Evolutionary conservation across 2,888 invertebrate species (phyloP).

Genomic region (Athetis lepigone): DNA sequence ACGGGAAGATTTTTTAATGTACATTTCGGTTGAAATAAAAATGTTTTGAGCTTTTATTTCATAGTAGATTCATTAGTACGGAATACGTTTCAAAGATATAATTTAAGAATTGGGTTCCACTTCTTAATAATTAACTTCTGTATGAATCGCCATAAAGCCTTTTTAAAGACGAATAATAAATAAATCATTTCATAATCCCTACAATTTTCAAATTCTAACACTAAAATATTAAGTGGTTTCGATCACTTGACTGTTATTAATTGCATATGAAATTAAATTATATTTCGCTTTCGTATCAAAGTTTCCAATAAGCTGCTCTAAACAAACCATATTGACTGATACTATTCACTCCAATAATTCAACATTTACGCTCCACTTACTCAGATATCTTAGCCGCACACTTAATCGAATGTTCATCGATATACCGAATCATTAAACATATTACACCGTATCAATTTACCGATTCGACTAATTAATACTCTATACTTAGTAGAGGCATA

Average conservation of each 20-base stretch:
- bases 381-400: neutral
- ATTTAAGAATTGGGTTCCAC: neutral
- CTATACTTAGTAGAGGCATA: neutral
- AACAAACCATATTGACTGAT: conserved; percentile 13
- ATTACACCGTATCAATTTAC: conserved; percentile 3
- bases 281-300: neutral
- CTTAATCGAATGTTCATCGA: conserved; percentile 13
- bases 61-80: neutral
- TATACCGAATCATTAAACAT: neutral
- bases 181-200: no score
- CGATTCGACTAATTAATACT: neutral
- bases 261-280: neutral
- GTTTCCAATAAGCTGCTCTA: neutral
- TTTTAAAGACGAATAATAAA: no score
- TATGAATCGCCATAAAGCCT: no score
- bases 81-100: neutral
- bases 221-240: neutral
- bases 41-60: conserved; percentile 13
- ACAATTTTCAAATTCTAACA: no score
- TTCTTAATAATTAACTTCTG: neutral
- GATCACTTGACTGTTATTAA: neutral
- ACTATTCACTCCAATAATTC: conserved; percentile 11
- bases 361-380: conserved; percentile 15
- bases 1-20: conserved; percentile 10
- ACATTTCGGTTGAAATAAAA: conserved; percentile 25